Percentiles rank a stretch among this genome's conserved stretches.
These are phyloP conservation scores for Polyommatus icarus DNA, from an alignment of 2,888 invertebrate genomes.

Conservation along the genomic window DNA sequence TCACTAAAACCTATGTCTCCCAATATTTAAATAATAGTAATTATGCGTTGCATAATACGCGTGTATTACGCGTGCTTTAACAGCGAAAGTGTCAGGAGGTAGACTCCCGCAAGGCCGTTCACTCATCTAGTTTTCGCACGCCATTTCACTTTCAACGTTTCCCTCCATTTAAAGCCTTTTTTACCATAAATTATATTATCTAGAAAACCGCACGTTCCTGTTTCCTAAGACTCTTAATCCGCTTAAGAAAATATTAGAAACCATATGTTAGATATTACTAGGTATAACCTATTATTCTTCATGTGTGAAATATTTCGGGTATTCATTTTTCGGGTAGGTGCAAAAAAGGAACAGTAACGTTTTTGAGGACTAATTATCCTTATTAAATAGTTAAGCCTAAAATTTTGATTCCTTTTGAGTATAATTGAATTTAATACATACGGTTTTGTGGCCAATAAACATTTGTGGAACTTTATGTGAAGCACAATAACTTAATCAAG, in stretches of 20 bases:
- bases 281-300: not conserved
- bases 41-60: not conserved
- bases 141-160: conserved; percentile 69
- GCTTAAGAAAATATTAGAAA: not conserved
- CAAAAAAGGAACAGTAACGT: no score
- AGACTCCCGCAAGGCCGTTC: conserved; percentile 59
- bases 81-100: conserved; percentile 45
- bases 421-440: no score
- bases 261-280: no score
- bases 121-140: conserved; percentile 67
- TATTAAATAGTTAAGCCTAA: no score
- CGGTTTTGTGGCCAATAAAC: no score
- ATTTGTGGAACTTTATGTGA: no score
- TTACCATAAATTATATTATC: conserved; percentile 33
- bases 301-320: not conserved
- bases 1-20: not conserved
- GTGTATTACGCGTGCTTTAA: conserved; percentile 7
- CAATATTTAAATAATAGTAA: not conserved
- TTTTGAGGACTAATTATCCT: no score
- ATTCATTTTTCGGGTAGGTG: no score
- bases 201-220: not conserved
- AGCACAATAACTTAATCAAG: no score
- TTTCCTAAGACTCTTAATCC: not conserved
- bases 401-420: no score
- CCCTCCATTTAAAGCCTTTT: conserved; percentile 59